A percentile compares a stretch with the other conserved stretches of the same genome.
These are phyloP conservation scores for Phyllostomus discolor DNA, from an alignment of 2,113 vertebrate genomes.

Conservation along the genomic window DNA sequence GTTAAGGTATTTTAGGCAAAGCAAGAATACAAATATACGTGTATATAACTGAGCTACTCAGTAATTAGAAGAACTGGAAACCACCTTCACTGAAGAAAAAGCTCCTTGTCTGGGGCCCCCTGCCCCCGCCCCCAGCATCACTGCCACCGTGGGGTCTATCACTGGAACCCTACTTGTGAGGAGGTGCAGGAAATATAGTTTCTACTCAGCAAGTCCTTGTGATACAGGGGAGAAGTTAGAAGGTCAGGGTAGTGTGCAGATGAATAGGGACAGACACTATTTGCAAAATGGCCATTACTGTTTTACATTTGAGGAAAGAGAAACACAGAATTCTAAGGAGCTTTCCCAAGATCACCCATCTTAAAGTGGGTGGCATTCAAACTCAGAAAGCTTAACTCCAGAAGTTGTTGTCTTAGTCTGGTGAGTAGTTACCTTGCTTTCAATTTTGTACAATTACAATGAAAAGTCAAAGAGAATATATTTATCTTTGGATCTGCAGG, in stretches of 20 bases:
- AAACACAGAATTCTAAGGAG: background rate
- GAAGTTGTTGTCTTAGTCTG: background rate
- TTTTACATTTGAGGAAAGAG: background rate
- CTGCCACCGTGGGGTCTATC: fast-evolving
- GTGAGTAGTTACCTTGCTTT: background rate
- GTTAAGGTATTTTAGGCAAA: background rate
- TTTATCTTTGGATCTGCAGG: background rate
- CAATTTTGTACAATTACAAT: background rate
- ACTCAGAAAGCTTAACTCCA: background rate
- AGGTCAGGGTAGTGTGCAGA: background rate
- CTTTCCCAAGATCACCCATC: background rate
- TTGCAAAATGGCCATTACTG: background rate
- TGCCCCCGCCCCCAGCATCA: background rate
- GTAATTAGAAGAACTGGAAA: background rate
- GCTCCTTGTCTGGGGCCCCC: background rate
- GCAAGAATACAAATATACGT: background rate
- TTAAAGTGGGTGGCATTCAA: background rate
- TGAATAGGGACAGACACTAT: background rate
- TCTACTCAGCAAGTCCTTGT: background rate
- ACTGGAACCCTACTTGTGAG: background rate
- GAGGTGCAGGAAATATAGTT: background rate
- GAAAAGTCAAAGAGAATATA: background rate
- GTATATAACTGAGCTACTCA: background rate
- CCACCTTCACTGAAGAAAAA: background rate
- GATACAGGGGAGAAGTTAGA: background rate